Base-by-base conservation (phyloP, 2,888 invertebrate genomes). In the Diabrotica balteata region DNA sequence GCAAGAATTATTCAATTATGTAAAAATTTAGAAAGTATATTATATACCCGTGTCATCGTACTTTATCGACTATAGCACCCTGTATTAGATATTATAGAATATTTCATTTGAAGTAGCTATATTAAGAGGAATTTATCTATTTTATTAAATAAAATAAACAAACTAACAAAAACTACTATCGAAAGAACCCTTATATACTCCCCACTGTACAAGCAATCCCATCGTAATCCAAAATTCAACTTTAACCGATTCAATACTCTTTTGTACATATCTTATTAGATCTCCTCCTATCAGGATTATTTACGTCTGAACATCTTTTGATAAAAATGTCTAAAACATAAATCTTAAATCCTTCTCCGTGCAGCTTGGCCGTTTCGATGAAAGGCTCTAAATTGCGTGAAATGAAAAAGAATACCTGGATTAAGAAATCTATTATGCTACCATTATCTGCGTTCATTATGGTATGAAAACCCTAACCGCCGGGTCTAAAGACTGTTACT, bases 331-430 rank as follows among this genome's bases (percentile, higher is more conserved):
- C 71, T 66, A 57, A 69, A 67, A 69, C 65, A 62, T 68, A 70
- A 68, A 70, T 68, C 72, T 68, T 70, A 68, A 68, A 68, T 70
- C 70, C 70, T 60, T 61, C 62, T 63, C 45, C 59, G 55, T 46
- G 57, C 59, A 58, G 66, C 55, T 54, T 65, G 62, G 45, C 46
- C 57, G 9, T 44, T 2, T 46, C 43, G 54, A 65, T 65, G 59
- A 65, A 54, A 54, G 58, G 65, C 46, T 51, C 61, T 69, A 70
- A 72, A 72, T 71, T 71, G 73, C 72, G 72, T 71, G 64, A 73
- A 72, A 69, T 68, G 69, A 70, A 52, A 67, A 72, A 71, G 69
- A 73, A 75, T 70, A 50, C 62, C 62, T 66, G 68, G 73, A 65
- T 71, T 70, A 73, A 69, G 62, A 63, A 64, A 69, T 67, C 70